Percentiles rank a stretch among this genome's conserved stretches.
Conservation (phyloP, 2,888 invertebrate species). For the Ernsta delagoae region DNA sequence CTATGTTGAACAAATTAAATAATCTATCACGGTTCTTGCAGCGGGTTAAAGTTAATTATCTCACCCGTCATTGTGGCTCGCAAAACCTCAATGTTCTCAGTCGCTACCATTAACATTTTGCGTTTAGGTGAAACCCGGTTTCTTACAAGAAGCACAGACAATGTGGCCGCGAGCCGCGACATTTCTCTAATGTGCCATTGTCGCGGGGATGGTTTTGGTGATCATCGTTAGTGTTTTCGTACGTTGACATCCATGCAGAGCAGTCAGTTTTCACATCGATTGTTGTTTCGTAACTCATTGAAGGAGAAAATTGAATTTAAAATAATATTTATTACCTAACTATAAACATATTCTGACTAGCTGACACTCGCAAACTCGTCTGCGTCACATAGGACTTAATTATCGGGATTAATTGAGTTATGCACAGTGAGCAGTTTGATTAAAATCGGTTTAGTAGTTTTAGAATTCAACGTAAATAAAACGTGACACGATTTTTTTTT, state of each 20-base stretch:
- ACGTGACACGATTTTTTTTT: too few relatives aligned
- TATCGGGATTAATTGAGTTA: too few relatives aligned
- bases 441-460: too few relatives aligned
- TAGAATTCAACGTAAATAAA: too few relatives aligned
- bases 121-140: slow-evolving; percentile 38
- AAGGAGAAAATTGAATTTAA: neutral
- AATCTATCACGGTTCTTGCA: slow-evolving; percentile 25
- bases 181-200: slow-evolving; percentile 32
- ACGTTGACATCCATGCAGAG: slow-evolving; percentile 14
- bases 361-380: too few relatives aligned
- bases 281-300: slow-evolving; percentile 15
- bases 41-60: slow-evolving; percentile 28
- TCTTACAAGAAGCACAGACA: slow-evolving; percentile 33
- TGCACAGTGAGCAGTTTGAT: too few relatives aligned
- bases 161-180: slow-evolving; percentile 23
- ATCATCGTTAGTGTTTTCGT: slow-evolving; percentile 28
- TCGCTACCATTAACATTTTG: slow-evolving; percentile 28
- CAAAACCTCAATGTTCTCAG: slow-evolving; percentile 32
- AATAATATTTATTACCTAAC: too few relatives aligned
- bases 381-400: too few relatives aligned
- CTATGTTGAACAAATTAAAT: slow-evolving; percentile 21
- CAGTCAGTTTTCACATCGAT: slow-evolving; percentile 6
- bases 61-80: slow-evolving; percentile 28
- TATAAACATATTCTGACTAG: too few relatives aligned
- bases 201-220: slow-evolving; percentile 29